Conservation (phyloP, 2,113 vertebrate genomes). For the Aviceda subcristata region DNA sequence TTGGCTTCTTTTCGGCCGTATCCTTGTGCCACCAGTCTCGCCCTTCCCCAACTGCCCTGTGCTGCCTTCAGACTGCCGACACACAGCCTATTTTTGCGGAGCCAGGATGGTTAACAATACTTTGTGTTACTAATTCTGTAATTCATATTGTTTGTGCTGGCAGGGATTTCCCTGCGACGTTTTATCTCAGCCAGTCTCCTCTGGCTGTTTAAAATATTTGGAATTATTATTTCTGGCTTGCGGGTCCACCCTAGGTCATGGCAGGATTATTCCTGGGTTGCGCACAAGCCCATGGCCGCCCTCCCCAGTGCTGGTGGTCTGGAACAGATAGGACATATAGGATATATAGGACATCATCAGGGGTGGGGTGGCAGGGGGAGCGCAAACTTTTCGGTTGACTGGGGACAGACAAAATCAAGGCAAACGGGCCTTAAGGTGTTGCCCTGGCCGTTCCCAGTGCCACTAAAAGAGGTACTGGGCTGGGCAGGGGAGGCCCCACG, state of each 20-base stretch:
- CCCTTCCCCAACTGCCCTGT: not conserved
- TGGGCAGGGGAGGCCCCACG: not conserved
- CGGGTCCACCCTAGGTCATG: not conserved
- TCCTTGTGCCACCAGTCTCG: not conserved
- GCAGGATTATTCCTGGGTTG: not conserved
- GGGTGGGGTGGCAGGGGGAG: fast-evolving
- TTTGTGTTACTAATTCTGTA: constrained; percentile 61
- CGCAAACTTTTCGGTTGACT: not conserved
- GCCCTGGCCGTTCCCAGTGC: not conserved
- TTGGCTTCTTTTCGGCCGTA: not conserved
- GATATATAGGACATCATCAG: not conserved
- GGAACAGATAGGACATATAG: not conserved
- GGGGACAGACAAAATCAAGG: not conserved
- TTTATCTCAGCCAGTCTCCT: constrained; percentile 55
- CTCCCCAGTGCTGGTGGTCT: not conserved
- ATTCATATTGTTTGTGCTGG: constrained; percentile 51
- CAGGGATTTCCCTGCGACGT: not conserved
- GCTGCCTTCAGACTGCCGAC: constrained; percentile 1
- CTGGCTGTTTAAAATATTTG: constrained; percentile 57
- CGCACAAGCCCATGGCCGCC: not conserved
- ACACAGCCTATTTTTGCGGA: constrained; percentile 28
- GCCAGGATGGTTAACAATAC: constrained; percentile 8
- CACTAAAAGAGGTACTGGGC: not conserved
- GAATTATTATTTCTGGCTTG: constrained; percentile 44
- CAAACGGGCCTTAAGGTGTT: not conserved